Base-by-base conservation (phyloP, 2,113 vertebrate species). In the Solenodon paradoxus region DNA sequence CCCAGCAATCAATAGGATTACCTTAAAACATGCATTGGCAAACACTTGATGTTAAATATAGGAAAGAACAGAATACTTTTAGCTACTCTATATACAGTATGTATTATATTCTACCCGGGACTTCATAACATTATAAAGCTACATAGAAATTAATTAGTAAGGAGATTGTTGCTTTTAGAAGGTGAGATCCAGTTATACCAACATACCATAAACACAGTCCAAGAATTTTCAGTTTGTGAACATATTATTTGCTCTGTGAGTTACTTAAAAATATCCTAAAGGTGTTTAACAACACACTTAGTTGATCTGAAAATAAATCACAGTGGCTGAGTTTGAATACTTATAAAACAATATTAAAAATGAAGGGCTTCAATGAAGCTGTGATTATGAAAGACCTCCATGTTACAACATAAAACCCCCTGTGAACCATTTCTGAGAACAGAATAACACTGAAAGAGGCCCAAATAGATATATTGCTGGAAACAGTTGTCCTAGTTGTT, bases 401-500 rank as follows among this genome's bases (percentile, higher is more conserved):
- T 53, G 4, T 91, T 78, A 51, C 2, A 42, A 66, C 66, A 32
- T 68, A 79, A 86, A 88, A 38, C 32, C 9, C 68, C 94, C 38
- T 45, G 11, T 92, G 92, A 90, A 79, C 59, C 61, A 74, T 95
- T 95, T 63, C 72, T 53, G 86, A 96, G 35, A 96, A 66, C 11
- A 78, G 38, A 87, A n/a, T 53, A 82, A 82, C 26, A 55, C 77
- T 30, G 55, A 82, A 79, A 82, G 81, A 12, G 24, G 4, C 32
- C 42, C 6, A 63, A 19, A 57, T 72, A 96, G 68, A 61, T 88
- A 90, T 42, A 89, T 90, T 92, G 28, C 90, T 95, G 49, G 53
- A 88, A 95, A 91, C 4, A 87, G 57, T 95, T 91, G 57, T 55
- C 82, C 94, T 92, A 57, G 40, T 97, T 97, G 20, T 89, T 90